A percentile compares a stretch with the other conserved stretches of the same genome.
phyloP scores from a whole-genome alignment of 2,797 vertebrate species.

The Megaceryle alcyon region DNA sequence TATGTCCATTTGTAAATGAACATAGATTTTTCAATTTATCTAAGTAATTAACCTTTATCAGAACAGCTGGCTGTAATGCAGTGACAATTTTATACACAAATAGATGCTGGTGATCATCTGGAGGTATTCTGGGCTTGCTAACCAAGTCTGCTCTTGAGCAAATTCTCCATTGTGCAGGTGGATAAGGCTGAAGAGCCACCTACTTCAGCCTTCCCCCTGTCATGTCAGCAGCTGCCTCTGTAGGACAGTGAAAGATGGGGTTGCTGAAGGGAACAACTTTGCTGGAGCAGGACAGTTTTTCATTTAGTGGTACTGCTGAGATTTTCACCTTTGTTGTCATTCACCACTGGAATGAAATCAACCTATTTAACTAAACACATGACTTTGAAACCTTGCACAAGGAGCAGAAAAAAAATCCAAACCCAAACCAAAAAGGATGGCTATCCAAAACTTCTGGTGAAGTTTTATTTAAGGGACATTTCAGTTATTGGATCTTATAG shows the following conservation, averaged over 20 bases:
- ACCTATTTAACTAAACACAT: neutral
- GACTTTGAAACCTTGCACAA: neutral
- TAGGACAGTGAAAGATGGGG: neutral
- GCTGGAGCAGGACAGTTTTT: neutral
- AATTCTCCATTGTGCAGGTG: neutral
- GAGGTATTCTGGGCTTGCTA: conserved; percentile 5
- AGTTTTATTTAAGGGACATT: neutral
- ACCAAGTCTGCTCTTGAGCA: neutral
- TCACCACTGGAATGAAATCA: neutral
- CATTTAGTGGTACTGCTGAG: neutral
- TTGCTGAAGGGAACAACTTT: neutral
- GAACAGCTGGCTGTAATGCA: conserved; percentile 16
- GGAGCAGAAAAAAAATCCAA: neutral
- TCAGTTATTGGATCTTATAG: neutral
- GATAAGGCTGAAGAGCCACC: neutral
- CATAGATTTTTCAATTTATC: conserved; percentile 79
- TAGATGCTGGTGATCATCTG: neutral
- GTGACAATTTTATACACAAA: conserved; percentile 40
- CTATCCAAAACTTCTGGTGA: neutral
- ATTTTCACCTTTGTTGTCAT: neutral
- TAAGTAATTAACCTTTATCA: conserved; percentile 75
- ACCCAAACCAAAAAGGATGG: too few relatives aligned
- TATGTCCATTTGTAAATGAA: conserved; percentile 83
- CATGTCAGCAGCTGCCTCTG: neutral
- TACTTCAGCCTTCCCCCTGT: neutral